phyloP scores from a whole-genome alignment of 1,140 invertebrate species.

The Pachyrhynchus sulphureomaculatus region DNA sequence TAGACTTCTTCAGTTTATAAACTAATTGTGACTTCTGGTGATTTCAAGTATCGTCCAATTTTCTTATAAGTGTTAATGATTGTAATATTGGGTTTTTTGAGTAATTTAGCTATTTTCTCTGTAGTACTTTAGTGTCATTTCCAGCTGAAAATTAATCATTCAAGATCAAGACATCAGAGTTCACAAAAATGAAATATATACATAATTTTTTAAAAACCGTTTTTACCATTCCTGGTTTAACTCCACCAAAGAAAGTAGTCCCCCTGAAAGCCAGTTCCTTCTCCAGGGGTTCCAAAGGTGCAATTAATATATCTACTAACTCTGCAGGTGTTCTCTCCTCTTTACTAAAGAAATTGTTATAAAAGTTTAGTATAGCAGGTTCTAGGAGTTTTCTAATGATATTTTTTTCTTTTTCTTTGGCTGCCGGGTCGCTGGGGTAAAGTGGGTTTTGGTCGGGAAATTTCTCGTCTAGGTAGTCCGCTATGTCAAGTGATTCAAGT shows the following conservation, averaged over 20 bases:
- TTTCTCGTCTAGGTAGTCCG: slow-evolving; percentile 81
- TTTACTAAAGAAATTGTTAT: slow-evolving; percentile 24
- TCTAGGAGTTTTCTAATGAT: slow-evolving; percentile 60
- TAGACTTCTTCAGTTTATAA: too few relatives aligned
- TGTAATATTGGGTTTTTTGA: too few relatives aligned
- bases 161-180: too few relatives aligned
- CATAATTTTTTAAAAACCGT: too few relatives aligned
- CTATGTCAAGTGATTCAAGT: slow-evolving; percentile 78
- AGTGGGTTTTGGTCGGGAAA: slow-evolving; percentile 64
- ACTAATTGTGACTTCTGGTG: too few relatives aligned
- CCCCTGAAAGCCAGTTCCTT: slow-evolving; percentile 63
- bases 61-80: too few relatives aligned
- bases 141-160: too few relatives aligned
- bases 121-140: too few relatives aligned
- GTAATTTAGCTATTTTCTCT: too few relatives aligned
- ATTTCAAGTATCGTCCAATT: too few relatives aligned
- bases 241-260: slow-evolving; percentile 67
- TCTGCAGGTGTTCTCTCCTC: slow-evolving; percentile 36
- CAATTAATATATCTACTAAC: slow-evolving; percentile 44
- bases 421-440: slow-evolving; percentile 65
- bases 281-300: slow-evolving; percentile 66
- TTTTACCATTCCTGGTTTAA: slow-evolving; percentile 67
- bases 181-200: too few relatives aligned
- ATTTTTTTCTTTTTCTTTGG: background rate
- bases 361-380: slow-evolving; percentile 45